Percentiles rank a stretch among this genome's conserved stretches.
Conservation (phyloP, 2,113 vertebrate species). For the Pterocles orientalis region DNA sequence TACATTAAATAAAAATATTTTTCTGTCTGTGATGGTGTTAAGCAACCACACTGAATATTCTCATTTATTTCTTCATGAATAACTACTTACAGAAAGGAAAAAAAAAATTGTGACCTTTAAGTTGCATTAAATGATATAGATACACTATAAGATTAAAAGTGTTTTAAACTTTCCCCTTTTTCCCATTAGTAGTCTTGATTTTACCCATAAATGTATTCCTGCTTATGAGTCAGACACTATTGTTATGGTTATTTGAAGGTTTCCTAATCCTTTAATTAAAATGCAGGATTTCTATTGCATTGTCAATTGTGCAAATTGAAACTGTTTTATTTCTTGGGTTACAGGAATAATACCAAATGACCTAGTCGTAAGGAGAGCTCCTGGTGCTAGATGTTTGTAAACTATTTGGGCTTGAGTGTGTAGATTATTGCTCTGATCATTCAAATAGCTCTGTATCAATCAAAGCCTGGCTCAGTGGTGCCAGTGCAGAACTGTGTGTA, state of each 20-base stretch:
- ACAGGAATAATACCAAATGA: neutral
- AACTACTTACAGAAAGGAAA: neutral
- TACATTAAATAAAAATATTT: neutral
- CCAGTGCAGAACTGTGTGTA: neutral
- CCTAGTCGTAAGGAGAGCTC: neutral
- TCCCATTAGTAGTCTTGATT: neutral
- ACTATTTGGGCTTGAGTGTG: neutral
- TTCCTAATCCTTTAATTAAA: conserved; percentile 51
- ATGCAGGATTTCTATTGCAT: neutral
- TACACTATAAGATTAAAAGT: neutral
- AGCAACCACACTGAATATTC: neutral
- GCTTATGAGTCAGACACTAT: neutral
- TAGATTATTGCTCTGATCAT: neutral
- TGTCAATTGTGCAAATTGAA: neutral
- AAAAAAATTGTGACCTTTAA: neutral
- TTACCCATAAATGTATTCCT: neutral
- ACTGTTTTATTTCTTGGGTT: neutral
- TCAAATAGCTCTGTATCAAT: neutral
- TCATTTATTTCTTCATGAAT: neutral
- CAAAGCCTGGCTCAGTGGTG: neutral
- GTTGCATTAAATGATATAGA: neutral
- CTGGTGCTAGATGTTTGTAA: neutral
- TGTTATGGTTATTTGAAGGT: neutral
- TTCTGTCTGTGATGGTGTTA: neutral
- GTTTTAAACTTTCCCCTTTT: neutral